Base-by-base conservation (phyloP, 2,888 invertebrate species). In the Eulithis prunata region DNA sequence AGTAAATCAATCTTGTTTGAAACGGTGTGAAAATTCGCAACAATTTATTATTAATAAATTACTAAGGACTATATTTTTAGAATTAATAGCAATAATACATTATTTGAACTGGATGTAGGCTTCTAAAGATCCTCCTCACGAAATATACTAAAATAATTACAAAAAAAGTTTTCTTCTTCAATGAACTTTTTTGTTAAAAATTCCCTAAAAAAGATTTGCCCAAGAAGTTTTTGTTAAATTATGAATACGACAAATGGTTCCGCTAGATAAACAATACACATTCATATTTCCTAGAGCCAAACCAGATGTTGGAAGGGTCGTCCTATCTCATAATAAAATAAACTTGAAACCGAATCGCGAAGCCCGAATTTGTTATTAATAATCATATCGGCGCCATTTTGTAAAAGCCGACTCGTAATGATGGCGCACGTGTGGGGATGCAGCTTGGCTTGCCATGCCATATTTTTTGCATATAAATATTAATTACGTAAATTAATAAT, bases 361-460 rank as follows among this genome's bases (percentile, higher is more conserved):
- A 76, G 76, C 77, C 77, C 81, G 80, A 87, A 86, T 87, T 90
- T 85, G 86, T 90, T 91, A 91, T 91, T 91, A 91, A 91, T 91
- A 91, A 91, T 90, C 85, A 86, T 86, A 88, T 82, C 85, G 88
- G 84, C 90, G 91, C 91, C 91, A 89, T 91, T 87, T 91, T 87
- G 84, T 79, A 75, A 79, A 82, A 80, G 79, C 77, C 79, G 78
- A 14, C 64, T 56, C 78, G 72, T 68, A 73, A 72, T 75, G 76
- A 74, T 70, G 74, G 70, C 80, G 83, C 84, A 81, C 74, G 79
- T 84, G 83, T 71, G 12, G 65, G 66, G 63, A 65, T 61, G 61
- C 46, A 57, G 54, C 49, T 62, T 64, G 54, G 14, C 52, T 56
- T 61, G 65, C 64, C 53, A 47, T 57, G 59, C 61, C 52, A 71